Conservation (phyloP, 2,888 invertebrate species). For the Amblyjoppa proteus region DNA sequence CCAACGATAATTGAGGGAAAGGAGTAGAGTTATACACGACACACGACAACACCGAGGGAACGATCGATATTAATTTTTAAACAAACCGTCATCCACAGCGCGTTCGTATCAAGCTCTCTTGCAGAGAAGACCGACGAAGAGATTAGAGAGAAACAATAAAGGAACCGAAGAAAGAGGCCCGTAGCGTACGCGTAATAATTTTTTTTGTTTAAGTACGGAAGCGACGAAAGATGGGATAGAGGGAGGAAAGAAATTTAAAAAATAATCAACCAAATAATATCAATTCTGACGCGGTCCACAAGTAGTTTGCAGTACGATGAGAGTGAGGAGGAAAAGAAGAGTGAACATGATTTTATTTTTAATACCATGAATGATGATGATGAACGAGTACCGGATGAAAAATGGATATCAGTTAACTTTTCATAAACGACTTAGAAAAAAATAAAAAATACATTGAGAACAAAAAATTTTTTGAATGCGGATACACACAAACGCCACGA, state of each 20-base stretch:
- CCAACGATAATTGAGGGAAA: constrained; percentile 71
- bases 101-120: constrained; percentile 29
- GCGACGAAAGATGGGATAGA: constrained; percentile 48
- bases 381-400: constrained; percentile 48
- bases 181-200: constrained; percentile 40
- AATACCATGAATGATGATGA: constrained; percentile 58
- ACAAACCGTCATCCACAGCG: constrained; percentile 1
- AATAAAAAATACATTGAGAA: constrained; percentile 30
- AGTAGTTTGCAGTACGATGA: constrained; percentile 80
- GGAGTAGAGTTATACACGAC: constrained; percentile 67
- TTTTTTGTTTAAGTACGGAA: constrained; percentile 34
- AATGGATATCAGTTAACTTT: constrained; percentile 58
- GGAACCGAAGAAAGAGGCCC: constrained; percentile 33
- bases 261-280: constrained; percentile 73
- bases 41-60: constrained; percentile 58
- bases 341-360: constrained; percentile 62
- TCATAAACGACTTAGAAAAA: constrained; percentile 32
- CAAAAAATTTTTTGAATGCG: constrained; percentile 21
- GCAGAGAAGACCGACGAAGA: constrained; percentile 19
- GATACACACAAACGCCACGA: constrained; percentile 45
- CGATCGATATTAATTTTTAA: constrained; percentile 50
- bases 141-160: constrained; percentile 4
- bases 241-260: constrained; percentile 26
- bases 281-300: constrained; percentile 81
- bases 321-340: constrained; percentile 28